Base-by-base conservation (phyloP, 2,113 vertebrate genomes). In the Odontesthes bonariensis region DNA sequence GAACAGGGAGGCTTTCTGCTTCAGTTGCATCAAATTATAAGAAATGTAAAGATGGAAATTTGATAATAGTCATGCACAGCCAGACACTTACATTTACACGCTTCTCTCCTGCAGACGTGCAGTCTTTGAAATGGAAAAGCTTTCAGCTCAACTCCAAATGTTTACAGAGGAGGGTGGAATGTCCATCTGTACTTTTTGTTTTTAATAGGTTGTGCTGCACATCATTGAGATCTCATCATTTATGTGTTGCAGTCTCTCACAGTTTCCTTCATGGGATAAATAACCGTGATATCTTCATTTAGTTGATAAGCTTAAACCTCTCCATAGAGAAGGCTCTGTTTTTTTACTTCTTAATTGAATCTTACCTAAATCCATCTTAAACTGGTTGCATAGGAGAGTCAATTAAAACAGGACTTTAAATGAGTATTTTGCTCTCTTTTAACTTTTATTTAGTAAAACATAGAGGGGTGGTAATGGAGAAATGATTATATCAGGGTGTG, bases 81-180 rank as follows among this genome's bases (percentile, higher is more conserved):
- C 72, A 62, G 27, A 47, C 60, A 40, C 69, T 64, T 53, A 14
- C 63, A 74, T 35, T 27, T 75, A 60, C 67, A 42, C 19, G 6
- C 51, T 51, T 16, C 27, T 75, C 33, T 79, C 59, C 32, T 65
- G 67, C 56, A 70, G 47, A 40, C 44, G 27, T 9, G 9, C 46
- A 17, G 14, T 31, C 71, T 73, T 73, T 84, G 40, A 86, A 87
- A 88, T 88, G 82, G 76, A 90, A 89, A 91, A 80, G 78, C 86
- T 90, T 83, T 92, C 79, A 85, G 84, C 65, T 52, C 32, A 38
- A 40, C 76, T 86, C 63, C 69, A 72, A 82, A 69, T 86, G 70
- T 87, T 89, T 88, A 89, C 75, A 10, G 1, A 62, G 57, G 33
- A 73, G 56, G 77, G 55, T 40, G 59, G 35, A 67, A 54, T 69